These are phyloP conservation scores for Tetrax tetrax DNA, from an alignment of 2,113 vertebrate species.

Conservation along the genomic window DNA sequence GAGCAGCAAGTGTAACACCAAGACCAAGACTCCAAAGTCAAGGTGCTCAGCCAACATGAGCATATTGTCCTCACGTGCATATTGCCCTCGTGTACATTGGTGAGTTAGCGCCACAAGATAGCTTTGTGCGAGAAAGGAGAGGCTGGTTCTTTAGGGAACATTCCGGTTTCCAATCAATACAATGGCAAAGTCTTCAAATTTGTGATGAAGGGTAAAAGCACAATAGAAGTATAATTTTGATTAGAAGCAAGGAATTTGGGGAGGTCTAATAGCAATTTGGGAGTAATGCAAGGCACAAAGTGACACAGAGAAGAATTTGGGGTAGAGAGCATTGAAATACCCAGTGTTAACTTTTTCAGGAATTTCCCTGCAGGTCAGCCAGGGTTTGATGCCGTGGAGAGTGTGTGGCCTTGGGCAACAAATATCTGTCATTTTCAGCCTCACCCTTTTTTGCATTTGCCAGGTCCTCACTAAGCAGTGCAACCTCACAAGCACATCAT, in stretches of 20 bases:
- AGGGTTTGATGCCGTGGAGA: background rate
- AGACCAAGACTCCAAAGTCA: background rate
- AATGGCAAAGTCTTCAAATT: background rate
- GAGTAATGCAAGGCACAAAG: background rate
- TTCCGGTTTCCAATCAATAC: background rate
- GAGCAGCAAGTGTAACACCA: background rate
- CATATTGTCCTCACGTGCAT: too few species aligned
- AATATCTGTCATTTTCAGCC: background rate
- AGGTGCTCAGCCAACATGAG: background rate
- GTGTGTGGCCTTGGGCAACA: background rate
- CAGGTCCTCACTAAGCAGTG: background rate
- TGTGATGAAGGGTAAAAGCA: background rate
- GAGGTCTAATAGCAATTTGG: background rate
- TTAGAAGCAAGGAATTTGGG: background rate
- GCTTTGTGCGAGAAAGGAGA: background rate
- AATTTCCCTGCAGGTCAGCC: background rate
- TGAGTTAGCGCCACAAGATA: background rate
- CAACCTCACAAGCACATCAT: background rate
- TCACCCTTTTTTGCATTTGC: background rate
- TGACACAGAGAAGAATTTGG: background rate
- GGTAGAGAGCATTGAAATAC: background rate
- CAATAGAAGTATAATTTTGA: background rate
- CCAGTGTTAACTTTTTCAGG: background rate
- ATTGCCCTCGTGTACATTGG: rapidly evolving
- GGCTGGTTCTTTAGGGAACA: background rate